Evolutionary conservation across 2,888 invertebrate species (phyloP).

Genomic region (Labia minor): DNA sequence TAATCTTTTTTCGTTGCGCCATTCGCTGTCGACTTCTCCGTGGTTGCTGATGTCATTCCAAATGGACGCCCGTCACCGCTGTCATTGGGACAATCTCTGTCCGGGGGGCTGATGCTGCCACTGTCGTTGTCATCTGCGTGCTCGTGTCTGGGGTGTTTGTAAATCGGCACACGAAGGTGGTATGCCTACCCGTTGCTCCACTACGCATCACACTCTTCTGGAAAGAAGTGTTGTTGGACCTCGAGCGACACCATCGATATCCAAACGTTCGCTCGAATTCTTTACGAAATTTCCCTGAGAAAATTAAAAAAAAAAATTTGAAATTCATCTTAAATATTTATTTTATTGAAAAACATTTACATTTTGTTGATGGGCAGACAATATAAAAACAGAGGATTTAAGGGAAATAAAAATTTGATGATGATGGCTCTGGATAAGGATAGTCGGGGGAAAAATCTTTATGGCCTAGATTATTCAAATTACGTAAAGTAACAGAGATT

Average conservation of each 20-base stretch:
- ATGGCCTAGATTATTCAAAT: no score
- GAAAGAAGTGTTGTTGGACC: neutral
- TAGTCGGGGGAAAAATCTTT: no score
- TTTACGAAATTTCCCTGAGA: slow-evolving; percentile 40
- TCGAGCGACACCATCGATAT: slow-evolving; percentile 30
- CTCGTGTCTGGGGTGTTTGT: slow-evolving; percentile 19
- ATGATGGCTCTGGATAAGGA: no score
- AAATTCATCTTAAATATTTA: no score
- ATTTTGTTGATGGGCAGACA: no score
- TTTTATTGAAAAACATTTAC: no score
- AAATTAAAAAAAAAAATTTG: no score
- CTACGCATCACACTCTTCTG: neutral
- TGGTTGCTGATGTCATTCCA: neutral
- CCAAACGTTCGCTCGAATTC: slow-evolving; percentile 39
- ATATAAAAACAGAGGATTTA: no score
- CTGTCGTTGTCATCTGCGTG: slow-evolving; percentile 16
- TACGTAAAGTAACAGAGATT: no score
- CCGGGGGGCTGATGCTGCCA: neutral
- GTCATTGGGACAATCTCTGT: slow-evolving; percentile 20
- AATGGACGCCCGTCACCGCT: slow-evolving; percentile 3
- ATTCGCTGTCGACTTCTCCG: neutral
- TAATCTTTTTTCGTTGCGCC: neutral
- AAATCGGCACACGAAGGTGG: slow-evolving; percentile 22
- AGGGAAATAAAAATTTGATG: no score
- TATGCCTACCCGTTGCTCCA: neutral